A percentile compares a stretch with the other conserved stretches of the same genome.
phyloP scores from a whole-genome alignment of 2,113 vertebrate genomes.

The Athene noctua region DNA sequence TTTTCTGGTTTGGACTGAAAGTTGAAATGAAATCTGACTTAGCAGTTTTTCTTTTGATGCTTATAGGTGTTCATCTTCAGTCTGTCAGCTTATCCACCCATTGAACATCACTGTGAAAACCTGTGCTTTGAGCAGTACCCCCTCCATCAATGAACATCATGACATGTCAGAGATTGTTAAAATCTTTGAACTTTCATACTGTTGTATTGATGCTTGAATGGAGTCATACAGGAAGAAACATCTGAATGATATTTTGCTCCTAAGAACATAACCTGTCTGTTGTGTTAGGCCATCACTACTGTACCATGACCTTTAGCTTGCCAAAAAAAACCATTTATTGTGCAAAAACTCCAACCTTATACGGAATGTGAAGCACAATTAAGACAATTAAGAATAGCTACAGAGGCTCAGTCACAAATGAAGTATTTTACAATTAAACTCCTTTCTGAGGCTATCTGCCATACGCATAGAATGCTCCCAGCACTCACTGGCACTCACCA shows the following conservation, averaged over 20 bases:
- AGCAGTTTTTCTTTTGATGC: not conserved
- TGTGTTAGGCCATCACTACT: not conserved
- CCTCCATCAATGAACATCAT: accelerated
- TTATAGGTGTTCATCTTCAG: not conserved
- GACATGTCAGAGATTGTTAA: not conserved
- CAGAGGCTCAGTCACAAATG: not conserved
- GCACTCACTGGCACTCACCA: not conserved
- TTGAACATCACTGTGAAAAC: not conserved
- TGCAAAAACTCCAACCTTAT: too few species aligned
- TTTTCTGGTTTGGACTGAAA: not conserved
- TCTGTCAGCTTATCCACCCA: not conserved
- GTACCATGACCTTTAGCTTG: not conserved
- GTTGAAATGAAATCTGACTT: not conserved
- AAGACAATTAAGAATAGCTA: not conserved
- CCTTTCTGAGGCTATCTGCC: not conserved
- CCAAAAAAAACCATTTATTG: not conserved
- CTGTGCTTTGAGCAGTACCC: not conserved
- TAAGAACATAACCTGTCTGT: not conserved
- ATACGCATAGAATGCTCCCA: not conserved
- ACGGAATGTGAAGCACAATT: not conserved
- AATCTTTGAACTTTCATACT: not conserved
- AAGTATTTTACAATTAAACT: not conserved
- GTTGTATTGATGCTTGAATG: not conserved
- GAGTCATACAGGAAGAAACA: not conserved
- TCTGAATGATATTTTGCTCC: not conserved